A percentile compares a stretch with the other conserved stretches of the same genome.
phyloP scores from a whole-genome alignment of 2,888 invertebrate genomes.

The Sarcophaga caerulescens region DNA sequence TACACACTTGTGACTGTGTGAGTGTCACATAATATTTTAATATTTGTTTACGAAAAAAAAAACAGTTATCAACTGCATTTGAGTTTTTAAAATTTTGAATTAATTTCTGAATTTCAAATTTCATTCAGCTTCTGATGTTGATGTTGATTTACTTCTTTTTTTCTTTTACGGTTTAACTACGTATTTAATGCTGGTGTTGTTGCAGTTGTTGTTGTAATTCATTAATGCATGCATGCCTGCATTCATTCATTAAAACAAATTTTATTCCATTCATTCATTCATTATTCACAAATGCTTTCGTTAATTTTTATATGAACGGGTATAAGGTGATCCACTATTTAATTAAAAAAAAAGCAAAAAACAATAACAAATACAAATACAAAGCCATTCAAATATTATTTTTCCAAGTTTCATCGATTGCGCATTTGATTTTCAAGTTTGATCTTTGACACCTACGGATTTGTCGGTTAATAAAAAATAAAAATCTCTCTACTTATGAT shows the following conservation, averaged over 20 bases:
- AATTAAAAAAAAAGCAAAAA: slow-evolving; percentile 53
- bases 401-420: neutral
- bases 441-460: slow-evolving; percentile 66
- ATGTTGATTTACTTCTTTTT: neutral
- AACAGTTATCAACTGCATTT: slow-evolving; percentile 27
- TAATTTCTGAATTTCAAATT: neutral
- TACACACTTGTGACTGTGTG: too few relatives aligned
- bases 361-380: neutral
- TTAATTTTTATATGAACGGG: slow-evolving; percentile 20
- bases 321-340: slow-evolving; percentile 64
- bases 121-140: slow-evolving; percentile 33
- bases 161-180: neutral
- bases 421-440: slow-evolving; percentile 53
- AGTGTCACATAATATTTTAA: neutral
- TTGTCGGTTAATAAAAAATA: slow-evolving; percentile 57
- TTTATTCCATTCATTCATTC: slow-evolving; percentile 57
- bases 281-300: slow-evolving; percentile 26
- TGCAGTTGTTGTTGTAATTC: neutral
- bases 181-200: neutral
- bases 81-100: neutral
- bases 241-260: slow-evolving; percentile 42
- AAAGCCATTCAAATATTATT: too few relatives aligned
- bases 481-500: slow-evolving; percentile 2
- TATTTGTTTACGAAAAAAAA: slow-evolving; percentile 1
- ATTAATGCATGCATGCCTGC: slow-evolving; percentile 19